These are phyloP conservation scores for Nothobranchius kuhntae DNA, from an alignment of 2,113 vertebrate genomes.

Conservation along the genomic window DNA sequence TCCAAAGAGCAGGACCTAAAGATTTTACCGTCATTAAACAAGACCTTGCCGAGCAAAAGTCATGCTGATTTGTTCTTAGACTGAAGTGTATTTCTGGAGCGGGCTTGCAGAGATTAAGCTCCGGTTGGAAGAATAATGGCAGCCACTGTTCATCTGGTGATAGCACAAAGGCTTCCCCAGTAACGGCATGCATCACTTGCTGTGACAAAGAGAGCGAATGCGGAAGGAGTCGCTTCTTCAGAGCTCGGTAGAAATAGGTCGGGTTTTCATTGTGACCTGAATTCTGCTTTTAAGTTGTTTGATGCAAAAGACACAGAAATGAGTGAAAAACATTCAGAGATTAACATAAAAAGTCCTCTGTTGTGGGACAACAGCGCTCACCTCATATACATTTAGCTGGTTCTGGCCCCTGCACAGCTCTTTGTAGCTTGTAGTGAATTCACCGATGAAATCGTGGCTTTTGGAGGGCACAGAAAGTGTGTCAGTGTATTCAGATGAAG, in stretches of 20 bases:
- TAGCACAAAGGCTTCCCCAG: neutral
- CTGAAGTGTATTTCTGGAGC: conserved; percentile 15
- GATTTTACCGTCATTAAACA: conserved; percentile 29
- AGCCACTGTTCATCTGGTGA: conserved; percentile 1
- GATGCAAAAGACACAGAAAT: neutral
- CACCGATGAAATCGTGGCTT: conserved; percentile 96
- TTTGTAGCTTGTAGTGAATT: conserved; percentile 93
- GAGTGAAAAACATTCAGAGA: neutral
- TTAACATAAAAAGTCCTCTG: conserved; percentile 1
- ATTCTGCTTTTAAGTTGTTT: neutral
- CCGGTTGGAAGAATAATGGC: neutral
- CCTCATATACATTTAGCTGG: conserved; percentile 90
- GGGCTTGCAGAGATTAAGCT: neutral
- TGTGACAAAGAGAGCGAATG: neutral
- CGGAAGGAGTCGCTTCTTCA: neutral
- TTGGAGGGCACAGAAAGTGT: conserved; percentile 23
- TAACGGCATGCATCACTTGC: neutral
- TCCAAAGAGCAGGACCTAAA: conserved; percentile 23
- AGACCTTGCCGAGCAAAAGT: conserved; percentile 37
- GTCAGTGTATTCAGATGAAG: conserved; percentile 3
- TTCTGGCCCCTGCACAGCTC: conserved; percentile 89
- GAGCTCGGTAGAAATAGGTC: conserved; percentile 9
- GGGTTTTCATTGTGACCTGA: neutral
- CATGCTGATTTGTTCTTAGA: conserved; percentile 20
- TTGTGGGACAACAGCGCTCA: conserved; percentile 64